These are phyloP conservation scores for Trematomus loennbergii DNA, from an alignment of 2,113 vertebrate species.

Conservation along the genomic window DNA sequence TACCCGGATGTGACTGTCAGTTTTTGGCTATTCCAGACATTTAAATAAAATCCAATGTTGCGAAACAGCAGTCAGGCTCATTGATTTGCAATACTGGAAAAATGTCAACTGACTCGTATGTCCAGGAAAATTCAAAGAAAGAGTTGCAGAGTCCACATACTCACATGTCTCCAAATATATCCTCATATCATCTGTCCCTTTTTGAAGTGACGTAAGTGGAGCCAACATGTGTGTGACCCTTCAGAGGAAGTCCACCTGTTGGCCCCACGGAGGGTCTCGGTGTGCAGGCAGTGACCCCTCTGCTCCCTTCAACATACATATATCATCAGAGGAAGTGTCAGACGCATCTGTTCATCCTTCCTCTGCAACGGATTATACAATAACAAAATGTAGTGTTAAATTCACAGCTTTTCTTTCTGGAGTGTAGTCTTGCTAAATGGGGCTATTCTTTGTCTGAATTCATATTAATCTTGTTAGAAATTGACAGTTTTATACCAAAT, in stretches of 20 bases:
- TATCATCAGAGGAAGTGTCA: slow-evolving; percentile 28
- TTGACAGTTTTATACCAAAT: background rate
- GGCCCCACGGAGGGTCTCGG: slow-evolving; percentile 1
- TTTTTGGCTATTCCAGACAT: background rate
- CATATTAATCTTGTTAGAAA: background rate
- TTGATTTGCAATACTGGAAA: background rate
- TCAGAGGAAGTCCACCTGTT: slow-evolving; percentile 23
- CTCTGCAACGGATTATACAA: background rate
- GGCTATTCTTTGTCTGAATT: no score
- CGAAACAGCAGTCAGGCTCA: background rate
- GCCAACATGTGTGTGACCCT: background rate
- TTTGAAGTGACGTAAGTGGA: background rate
- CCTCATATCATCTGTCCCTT: background rate
- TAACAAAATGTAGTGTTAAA: no score
- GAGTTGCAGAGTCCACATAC: background rate
- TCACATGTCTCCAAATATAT: background rate
- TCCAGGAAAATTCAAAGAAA: background rate
- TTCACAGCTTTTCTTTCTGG: no score
- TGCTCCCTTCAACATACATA: background rate
- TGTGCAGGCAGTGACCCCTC: slow-evolving; percentile 6
- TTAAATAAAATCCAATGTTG: background rate
- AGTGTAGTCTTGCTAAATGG: no score
- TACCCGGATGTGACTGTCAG: background rate
- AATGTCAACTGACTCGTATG: background rate
- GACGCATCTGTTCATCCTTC: slow-evolving; percentile 15